These are phyloP conservation scores for Oophaga pumilio DNA, from an alignment of 2,113 vertebrate species.

Conservation along the genomic window DNA sequence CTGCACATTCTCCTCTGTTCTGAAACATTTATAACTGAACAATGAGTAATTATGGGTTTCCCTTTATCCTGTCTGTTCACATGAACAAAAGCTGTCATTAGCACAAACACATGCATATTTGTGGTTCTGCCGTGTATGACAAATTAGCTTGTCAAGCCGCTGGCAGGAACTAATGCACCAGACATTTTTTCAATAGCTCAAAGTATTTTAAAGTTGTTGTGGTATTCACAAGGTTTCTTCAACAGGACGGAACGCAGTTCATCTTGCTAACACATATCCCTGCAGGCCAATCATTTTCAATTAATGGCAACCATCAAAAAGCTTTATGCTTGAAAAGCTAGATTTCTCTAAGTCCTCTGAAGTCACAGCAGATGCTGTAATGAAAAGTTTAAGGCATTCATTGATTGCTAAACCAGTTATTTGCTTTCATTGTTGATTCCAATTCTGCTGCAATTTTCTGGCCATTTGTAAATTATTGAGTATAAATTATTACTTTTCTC, in stretches of 20 bases:
- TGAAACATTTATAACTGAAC: constrained; percentile 34
- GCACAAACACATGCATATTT: constrained; percentile 59
- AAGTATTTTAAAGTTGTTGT: constrained; percentile 53
- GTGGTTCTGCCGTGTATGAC: constrained; percentile 46
- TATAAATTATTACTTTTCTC: constrained; percentile 5
- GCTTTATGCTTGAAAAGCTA: constrained; percentile 28
- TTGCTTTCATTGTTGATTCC: constrained; percentile 12
- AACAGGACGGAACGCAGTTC: constrained; percentile 39
- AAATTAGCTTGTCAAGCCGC: constrained; percentile 54
- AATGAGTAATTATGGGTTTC: constrained; percentile 46
- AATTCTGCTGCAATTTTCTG: constrained; percentile 24
- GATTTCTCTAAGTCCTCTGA: not conserved
- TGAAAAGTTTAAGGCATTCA: not conserved
- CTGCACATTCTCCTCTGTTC: constrained; percentile 2
- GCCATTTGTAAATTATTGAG: constrained; percentile 2
- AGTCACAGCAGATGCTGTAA: not conserved
- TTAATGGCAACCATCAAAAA: constrained; percentile 35
- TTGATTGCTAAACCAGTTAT: constrained; percentile 8
- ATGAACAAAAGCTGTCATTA: constrained; percentile 66
- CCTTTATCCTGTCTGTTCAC: constrained; percentile 54
- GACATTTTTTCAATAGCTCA: constrained; percentile 41
- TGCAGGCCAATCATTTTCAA: constrained; percentile 51
- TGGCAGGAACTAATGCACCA: constrained; percentile 43
- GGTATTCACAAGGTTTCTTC: constrained; percentile 45
- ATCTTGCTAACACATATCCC: constrained; percentile 53